phyloP scores from a whole-genome alignment of 2,797 vertebrate species.

The Ciconia nigra region DNA sequence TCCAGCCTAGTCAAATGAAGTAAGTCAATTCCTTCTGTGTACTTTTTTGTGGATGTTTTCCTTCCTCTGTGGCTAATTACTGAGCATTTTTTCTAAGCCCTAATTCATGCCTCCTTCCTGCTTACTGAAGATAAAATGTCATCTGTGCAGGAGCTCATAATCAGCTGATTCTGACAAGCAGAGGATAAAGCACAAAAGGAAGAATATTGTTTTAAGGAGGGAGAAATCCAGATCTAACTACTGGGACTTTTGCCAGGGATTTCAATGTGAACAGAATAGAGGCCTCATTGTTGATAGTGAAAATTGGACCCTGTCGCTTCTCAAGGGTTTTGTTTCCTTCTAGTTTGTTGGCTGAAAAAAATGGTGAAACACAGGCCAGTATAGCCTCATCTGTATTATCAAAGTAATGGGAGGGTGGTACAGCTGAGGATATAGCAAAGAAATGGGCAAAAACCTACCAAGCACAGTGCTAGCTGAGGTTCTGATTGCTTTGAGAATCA shows the following conservation, averaged over 20 bases:
- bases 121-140: slow-evolving; percentile 68
- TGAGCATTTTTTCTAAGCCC: slow-evolving; percentile 39
- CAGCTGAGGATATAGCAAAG: not conserved
- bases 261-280: slow-evolving; percentile 3
- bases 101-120: slow-evolving; percentile 70
- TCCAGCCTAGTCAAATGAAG: slow-evolving; percentile 50
- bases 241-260: slow-evolving; percentile 25
- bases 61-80: slow-evolving; percentile 72
- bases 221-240: slow-evolving; percentile 41
- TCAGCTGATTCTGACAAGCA: slow-evolving; percentile 55
- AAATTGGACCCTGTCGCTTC: slow-evolving; percentile 32
- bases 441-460: not conserved
- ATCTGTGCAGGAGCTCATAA: slow-evolving; percentile 64
- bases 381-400: not conserved
- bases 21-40: slow-evolving; percentile 1
- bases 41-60: slow-evolving; percentile 39
- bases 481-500: not conserved
- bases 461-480: not conserved
- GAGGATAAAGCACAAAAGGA: slow-evolving; percentile 33
- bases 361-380: not conserved
- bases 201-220: slow-evolving; percentile 55
- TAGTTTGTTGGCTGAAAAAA: not conserved
- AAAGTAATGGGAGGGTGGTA: not conserved
- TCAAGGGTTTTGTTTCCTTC: slow-evolving; percentile 16
- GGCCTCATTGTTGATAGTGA: not conserved